Percentiles rank a stretch among this genome's conserved stretches.
Conservation (phyloP, 2,113 vertebrate species). For the Choloepus hoffmanni region DNA sequence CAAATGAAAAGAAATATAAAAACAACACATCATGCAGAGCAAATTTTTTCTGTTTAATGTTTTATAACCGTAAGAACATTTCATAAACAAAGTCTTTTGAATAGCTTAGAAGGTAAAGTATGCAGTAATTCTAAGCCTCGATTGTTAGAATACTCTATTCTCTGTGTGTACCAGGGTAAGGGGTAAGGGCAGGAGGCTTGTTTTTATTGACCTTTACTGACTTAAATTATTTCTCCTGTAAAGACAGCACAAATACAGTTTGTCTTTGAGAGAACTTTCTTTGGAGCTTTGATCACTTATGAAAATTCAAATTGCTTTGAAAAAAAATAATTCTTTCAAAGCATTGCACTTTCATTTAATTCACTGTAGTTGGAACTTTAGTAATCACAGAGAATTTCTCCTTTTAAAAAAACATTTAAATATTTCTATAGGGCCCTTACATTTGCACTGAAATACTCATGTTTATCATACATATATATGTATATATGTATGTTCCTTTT, state of each 20-base stretch:
- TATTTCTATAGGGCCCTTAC: neutral
- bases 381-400: neutral
- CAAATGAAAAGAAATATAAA: slow-evolving; percentile 57
- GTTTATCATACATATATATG: neutral
- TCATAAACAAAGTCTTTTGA: slow-evolving; percentile 49
- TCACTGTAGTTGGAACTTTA: neutral
- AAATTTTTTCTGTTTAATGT: slow-evolving; percentile 33
- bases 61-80: slow-evolving; percentile 61
- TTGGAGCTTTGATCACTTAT: neutral
- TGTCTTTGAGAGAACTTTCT: neutral
- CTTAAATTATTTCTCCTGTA: neutral
- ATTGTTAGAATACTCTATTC: neutral
- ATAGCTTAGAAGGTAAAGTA: neutral
- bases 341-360: neutral
- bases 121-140: neutral
- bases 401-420: neutral
- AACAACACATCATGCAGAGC: neutral
- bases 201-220: slow-evolving; percentile 34
- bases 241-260: neutral
- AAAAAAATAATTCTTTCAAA: slow-evolving; percentile 40
- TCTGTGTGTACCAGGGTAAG: neutral
- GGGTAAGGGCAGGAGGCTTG: neutral
- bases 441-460: neutral
- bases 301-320: neutral
- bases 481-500: neutral